These are phyloP conservation scores for Engystomops pustulosus DNA, from an alignment of 2,113 vertebrate genomes.

Conservation along the genomic window DNA sequence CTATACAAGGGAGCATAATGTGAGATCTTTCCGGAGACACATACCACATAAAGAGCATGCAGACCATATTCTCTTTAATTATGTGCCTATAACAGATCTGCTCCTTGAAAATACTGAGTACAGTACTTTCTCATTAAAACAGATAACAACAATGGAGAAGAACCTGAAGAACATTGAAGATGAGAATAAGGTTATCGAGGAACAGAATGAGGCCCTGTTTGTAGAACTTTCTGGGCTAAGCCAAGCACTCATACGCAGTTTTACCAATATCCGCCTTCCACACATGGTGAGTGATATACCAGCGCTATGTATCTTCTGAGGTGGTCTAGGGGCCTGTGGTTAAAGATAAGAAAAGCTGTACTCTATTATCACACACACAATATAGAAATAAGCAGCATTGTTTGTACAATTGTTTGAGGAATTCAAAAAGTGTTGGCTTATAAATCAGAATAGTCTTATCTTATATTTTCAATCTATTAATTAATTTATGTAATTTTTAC, in stretches of 20 bases:
- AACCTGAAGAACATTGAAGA: constrained; percentile 96
- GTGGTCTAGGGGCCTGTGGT: too few relatives aligned
- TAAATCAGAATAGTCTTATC: too few relatives aligned
- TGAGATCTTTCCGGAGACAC: too few relatives aligned
- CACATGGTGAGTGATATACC: constrained; percentile 94
- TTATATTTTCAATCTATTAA: not conserved
- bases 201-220: constrained; percentile 97
- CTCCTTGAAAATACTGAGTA: not conserved
- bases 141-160: constrained; percentile 98
- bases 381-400: too few relatives aligned
- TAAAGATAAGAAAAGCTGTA: too few relatives aligned
- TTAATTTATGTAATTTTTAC: not conserved
- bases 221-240: constrained; percentile 97
- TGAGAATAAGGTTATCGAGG: constrained; percentile 97
- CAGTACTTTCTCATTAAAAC: constrained; percentile 9
- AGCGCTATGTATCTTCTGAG: too few relatives aligned
- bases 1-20: too few relatives aligned
- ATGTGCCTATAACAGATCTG: not conserved
- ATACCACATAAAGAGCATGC: too few relatives aligned
- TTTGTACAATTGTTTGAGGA: too few relatives aligned
- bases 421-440: too few relatives aligned
- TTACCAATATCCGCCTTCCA: constrained; percentile 95
- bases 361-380: too few relatives aligned
- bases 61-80: not conserved
- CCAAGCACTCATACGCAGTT: constrained; percentile 95